Evolutionary conservation across 2,797 vertebrate genomes (phyloP).

Genomic region (Kryptopterus vitreolus): DNA sequence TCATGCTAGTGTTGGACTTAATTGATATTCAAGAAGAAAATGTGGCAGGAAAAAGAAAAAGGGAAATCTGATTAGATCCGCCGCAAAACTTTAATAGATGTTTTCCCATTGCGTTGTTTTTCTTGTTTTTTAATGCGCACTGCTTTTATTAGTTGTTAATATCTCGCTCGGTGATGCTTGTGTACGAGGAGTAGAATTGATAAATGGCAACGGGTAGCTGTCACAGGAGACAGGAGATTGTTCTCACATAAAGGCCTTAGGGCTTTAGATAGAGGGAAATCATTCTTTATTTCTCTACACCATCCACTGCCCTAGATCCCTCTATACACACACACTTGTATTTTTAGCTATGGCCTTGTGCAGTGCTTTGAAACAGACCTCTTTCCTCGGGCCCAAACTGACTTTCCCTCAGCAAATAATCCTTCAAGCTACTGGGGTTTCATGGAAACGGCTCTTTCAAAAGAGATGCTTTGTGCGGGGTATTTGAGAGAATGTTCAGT

Average conservation of each 20-base stretch:
- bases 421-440: slow-evolving; percentile 63
- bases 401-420: slow-evolving; percentile 64
- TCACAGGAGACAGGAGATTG: neutral
- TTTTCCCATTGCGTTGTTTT: slow-evolving; percentile 47
- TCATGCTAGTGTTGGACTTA: slow-evolving; percentile 73
- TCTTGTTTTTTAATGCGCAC: slow-evolving; percentile 19
- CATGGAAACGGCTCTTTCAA: slow-evolving; percentile 62
- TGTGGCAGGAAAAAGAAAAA: slow-evolving; percentile 42
- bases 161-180: slow-evolving; percentile 6
- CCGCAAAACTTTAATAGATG: slow-evolving; percentile 51
- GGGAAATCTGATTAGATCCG: slow-evolving; percentile 49
- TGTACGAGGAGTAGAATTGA: neutral
- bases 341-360: slow-evolving; percentile 52
- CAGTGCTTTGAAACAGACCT: slow-evolving; percentile 63
- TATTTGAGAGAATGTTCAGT: slow-evolving; percentile 55
- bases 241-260: slow-evolving; percentile 45
- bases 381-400: slow-evolving; percentile 68
- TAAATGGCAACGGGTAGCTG: neutral
- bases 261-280: slow-evolving; percentile 59
- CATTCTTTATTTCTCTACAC: slow-evolving; percentile 38
- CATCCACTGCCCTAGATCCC: slow-evolving; percentile 70
- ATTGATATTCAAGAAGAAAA: slow-evolving; percentile 70
- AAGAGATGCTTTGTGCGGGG: slow-evolving; percentile 58
- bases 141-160: slow-evolving; percentile 46
- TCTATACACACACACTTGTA: slow-evolving; percentile 60